Conservation (phyloP, 2,888 invertebrate species). For the Agonopterix subpropinquella region DNA sequence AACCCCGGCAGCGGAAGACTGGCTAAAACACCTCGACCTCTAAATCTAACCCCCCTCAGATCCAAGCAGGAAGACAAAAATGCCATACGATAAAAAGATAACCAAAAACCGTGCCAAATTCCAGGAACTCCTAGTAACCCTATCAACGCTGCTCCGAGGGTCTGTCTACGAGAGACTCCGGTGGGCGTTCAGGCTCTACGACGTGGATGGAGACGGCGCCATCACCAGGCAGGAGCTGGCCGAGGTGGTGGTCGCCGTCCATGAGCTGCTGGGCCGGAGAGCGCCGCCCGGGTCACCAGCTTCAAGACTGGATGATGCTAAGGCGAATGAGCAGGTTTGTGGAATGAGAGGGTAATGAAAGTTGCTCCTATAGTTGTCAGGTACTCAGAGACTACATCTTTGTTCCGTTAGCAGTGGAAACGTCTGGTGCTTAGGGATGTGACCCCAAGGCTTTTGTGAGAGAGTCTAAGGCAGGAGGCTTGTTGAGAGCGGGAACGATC, state of each 20-base stretch:
- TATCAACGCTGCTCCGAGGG: constrained; percentile 94
- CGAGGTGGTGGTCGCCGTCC: constrained; percentile 88
- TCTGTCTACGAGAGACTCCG: constrained; percentile 95
- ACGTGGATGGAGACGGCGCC: constrained; percentile 96
- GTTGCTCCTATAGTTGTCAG: too few species aligned
- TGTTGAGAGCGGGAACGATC: too few species aligned
- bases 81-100: too few species aligned
- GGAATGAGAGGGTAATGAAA: background rate
- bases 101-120: constrained; percentile 14
- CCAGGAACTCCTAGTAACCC: constrained; percentile 94
- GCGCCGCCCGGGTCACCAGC: constrained; percentile 81
- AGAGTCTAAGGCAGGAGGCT: too few species aligned
- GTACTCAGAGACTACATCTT: too few species aligned
- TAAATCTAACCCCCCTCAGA: too few species aligned
- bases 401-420: too few species aligned
- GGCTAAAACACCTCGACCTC: too few species aligned
- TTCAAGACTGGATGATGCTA: constrained; percentile 83
- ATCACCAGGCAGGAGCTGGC: constrained; percentile 94
- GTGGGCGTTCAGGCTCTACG: constrained; percentile 98
- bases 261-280: constrained; percentile 90
- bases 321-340: constrained; percentile 85
- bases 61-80: too few species aligned
- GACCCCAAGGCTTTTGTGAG: too few species aligned
- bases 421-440: too few species aligned
- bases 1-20: too few species aligned